Base-by-base conservation (phyloP, 2,888 invertebrate genomes). In the Drosophila mettleri region DNA sequence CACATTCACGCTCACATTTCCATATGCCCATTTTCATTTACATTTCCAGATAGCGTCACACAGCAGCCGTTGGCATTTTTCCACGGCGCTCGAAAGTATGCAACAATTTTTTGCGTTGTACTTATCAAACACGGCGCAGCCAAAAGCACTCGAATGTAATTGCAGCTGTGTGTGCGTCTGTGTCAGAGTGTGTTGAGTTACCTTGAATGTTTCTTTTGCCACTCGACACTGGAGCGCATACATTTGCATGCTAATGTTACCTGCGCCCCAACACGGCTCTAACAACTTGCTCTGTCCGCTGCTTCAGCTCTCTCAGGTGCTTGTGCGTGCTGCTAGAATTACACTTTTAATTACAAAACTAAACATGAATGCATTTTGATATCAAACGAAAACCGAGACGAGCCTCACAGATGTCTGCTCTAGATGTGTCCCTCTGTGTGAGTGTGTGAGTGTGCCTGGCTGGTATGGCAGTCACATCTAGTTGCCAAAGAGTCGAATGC, bases 311-410 rank as follows among this genome's bases (percentile, higher is more conserved):
- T 58, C 41, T 54, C 58, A 59, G 69, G 62, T 72, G 69, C 61
- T 61, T 64, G 76, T 74, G 77, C 74, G 68, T 78, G 78, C 70
- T 46, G 53, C 74, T 74, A 58, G 85, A 70, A 85, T 82, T 82
- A 82, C 83, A 72, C 78, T 86, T 84, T 86, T 84, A 86, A 84
- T 86, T 84, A 83, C 78, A 76, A 78, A 84, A 76, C 83, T 83
- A 83, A 84, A 80, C 80, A 76, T 86, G 80, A 86, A 84, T 86
- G 83, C 80, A 78, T 83, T 80, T 80, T 80, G 80, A 86, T 83
- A 86, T 86, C 83, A 78, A 69, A 70, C 71, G 63, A 62, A 69
- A 66, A 39, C 67, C 67, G 38, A 66, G 60, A 69, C 61, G 31
- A 59, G 55, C 58, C 51, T 27, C 48, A 20, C 20, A 20, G 14